Conservation (phyloP, 2,888 invertebrate species). For the Ectemnius cavifrons region DNA sequence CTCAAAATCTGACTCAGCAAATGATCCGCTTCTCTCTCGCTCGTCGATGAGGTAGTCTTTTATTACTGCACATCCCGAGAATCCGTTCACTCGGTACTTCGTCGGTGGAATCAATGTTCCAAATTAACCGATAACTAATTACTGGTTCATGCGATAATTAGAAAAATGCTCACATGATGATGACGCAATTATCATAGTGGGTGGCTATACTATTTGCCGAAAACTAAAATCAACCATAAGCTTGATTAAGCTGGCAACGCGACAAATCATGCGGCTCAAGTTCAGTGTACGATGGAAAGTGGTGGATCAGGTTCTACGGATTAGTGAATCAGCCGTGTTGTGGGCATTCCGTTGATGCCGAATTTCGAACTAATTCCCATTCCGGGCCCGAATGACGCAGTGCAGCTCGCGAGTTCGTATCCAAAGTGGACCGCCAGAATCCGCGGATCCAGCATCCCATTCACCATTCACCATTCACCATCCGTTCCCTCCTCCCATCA, state of each 20-base stretch:
- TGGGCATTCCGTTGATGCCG: conserved; percentile 36
- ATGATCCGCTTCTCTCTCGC: not conserved
- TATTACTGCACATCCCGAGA: not conserved
- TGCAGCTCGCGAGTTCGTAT: not conserved
- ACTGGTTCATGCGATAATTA: too few relatives aligned
- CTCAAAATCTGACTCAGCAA: not conserved
- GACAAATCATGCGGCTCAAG: too few relatives aligned
- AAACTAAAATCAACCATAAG: too few relatives aligned
- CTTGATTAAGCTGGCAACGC: too few relatives aligned
- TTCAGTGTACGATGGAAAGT: too few relatives aligned
- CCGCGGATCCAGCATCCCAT: not conserved
- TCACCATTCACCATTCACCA: too few relatives aligned
- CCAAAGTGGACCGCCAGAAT: not conserved
- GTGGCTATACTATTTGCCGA: too few relatives aligned
- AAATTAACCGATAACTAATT: too few relatives aligned
- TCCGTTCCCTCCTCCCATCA: too few relatives aligned
- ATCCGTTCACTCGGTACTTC: not conserved
- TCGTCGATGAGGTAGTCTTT: not conserved
- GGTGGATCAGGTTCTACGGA: too few relatives aligned
- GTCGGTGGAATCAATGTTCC: not conserved
- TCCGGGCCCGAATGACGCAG: not conserved
- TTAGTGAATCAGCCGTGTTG: conserved; percentile 33
- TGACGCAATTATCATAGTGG: too few relatives aligned
- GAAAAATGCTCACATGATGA: too few relatives aligned
- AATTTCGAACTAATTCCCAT: conserved; percentile 52